Evolutionary conservation across 2,888 invertebrate species (phyloP), one percentile per base, ranked within the genome.

Genomic region (Catocala sponsa): DNA sequence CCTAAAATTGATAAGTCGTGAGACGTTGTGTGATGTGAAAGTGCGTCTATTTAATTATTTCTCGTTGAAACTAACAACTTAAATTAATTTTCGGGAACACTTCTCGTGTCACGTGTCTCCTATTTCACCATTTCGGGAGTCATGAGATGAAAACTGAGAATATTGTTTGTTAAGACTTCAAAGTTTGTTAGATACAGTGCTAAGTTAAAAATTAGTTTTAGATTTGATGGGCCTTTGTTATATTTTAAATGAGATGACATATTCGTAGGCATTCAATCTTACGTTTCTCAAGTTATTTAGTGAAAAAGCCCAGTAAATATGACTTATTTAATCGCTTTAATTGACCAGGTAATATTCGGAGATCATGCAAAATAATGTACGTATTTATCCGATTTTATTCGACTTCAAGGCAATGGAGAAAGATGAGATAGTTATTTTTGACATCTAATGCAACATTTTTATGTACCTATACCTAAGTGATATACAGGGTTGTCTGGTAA

Each of bases 31-130:
- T 74, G 72, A 70, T 72, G 53, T 43, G 55, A 69, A 71, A 70
- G 70, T 76, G 74, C 69, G 48, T 65, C 73, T 71, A 76, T 80
- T 80, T 81, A 78, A 76, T 80, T 76, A 76, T 81, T 76, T 72
- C 74, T 67, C 65, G 51, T 62, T 65, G 70, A 77, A 82, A 82
- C 76, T 83, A 80, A 74, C 68, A 80, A 82, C 74, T 84, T 81
- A 80, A 85, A 86, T 88, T 87, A 86, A 82, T 82, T 85, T 84
- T 79, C 72, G 65, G 70, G 75, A 41, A 48, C 25, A 70, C 78
- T 80, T 79, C 75, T 63, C 59, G 63, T 75, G 72, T 72, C 74
- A 68, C 64, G 61, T 68, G 70, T 58, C 62, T 66, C 65, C 58
- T 65, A 41, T 56, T 68, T 61, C 50, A 53, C 65, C 55, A 52